These are phyloP conservation scores for Cynoglossus semilaevis DNA, from an alignment of 2,113 vertebrate genomes.

Conservation along the genomic window DNA sequence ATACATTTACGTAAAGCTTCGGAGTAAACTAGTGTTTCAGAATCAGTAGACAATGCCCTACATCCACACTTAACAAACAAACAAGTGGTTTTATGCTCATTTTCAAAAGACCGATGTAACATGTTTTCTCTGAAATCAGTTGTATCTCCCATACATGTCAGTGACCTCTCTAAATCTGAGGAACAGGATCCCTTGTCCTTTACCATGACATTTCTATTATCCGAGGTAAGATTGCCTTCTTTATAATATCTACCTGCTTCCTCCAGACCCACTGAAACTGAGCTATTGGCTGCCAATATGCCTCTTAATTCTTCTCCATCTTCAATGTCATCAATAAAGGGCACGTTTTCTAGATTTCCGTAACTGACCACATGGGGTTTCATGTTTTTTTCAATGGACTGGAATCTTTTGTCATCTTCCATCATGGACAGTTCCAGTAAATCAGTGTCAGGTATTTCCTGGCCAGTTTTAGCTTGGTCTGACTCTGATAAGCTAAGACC, in stretches of 20 bases:
- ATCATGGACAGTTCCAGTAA: constrained; percentile 23
- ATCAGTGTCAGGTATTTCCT: constrained; percentile 8
- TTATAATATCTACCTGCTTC: constrained; percentile 37
- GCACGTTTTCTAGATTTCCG: constrained; percentile 21
- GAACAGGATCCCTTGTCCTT: constrained; percentile 17
- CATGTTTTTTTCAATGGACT: constrained; percentile 1
- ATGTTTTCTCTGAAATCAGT: constrained; percentile 13
- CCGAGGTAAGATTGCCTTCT: constrained; percentile 15
- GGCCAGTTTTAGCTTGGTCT: constrained; percentile 51
- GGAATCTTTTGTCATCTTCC: constrained; percentile 33
- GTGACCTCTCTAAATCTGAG: constrained; percentile 3
- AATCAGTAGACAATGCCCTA: constrained; percentile 5
- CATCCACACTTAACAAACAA: constrained; percentile 11
- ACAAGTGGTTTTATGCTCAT: not conserved
- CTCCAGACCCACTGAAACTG: constrained; percentile 50
- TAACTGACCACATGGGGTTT: constrained; percentile 16
- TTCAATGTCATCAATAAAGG: constrained; percentile 62
- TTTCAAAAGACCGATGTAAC: not conserved
- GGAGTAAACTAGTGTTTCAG: constrained; percentile 8
- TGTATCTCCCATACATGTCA: constrained; percentile 10
- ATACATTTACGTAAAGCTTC: constrained; percentile 1
- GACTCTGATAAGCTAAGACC: constrained; percentile 59
- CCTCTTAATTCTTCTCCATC: not conserved
- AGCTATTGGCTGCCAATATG: not conserved
- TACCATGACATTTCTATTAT: constrained; percentile 16